Evolutionary conservation across 2,113 vertebrate genomes (phyloP).

Genomic region (Cranoglanis bouderius): DNA sequence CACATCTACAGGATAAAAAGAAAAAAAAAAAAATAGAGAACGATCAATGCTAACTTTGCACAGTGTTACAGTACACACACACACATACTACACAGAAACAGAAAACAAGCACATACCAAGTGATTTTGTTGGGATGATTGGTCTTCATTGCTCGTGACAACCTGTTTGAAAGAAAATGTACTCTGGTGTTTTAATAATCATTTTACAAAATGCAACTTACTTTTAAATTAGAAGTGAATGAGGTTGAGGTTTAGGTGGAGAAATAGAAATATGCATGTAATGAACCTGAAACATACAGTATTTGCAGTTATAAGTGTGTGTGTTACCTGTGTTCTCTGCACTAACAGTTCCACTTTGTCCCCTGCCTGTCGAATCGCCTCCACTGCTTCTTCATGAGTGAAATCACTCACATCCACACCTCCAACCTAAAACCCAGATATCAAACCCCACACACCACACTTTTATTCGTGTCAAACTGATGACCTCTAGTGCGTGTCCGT

Average conservation of each 20-base stretch:
- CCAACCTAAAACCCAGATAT: slow-evolving; percentile 79
- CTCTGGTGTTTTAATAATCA: not conserved
- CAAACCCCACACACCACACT: not conserved
- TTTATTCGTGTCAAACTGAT: too few species aligned
- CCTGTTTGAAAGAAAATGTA: slow-evolving; percentile 20
- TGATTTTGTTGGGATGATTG: slow-evolving; percentile 58
- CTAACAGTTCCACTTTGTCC: slow-evolving; percentile 87
- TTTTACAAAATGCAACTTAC: not conserved
- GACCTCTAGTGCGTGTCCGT: not conserved
- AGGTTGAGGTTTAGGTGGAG: not conserved
- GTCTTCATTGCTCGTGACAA: slow-evolving; percentile 24
- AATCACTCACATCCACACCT: slow-evolving; percentile 89
- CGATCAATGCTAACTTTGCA: slow-evolving; percentile 40
- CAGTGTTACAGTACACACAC: not conserved
- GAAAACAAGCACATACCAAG: slow-evolving; percentile 60
- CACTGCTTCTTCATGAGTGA: slow-evolving; percentile 94
- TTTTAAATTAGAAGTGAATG: not conserved
- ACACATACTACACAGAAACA: not conserved
- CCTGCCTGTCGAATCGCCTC: slow-evolving; percentile 94
- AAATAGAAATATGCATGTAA: not conserved
- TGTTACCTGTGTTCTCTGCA: slow-evolving; percentile 88
- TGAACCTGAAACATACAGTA: not conserved
- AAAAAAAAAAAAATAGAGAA: too few species aligned
- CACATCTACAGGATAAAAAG: slow-evolving; percentile 74
- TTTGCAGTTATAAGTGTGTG: slow-evolving; percentile 21